Percentiles rank a stretch among this genome's conserved stretches.
Evolutionary conservation across 2,113 vertebrate genomes (phyloP).

Genomic region (Xiphophorus hellerii): DNA sequence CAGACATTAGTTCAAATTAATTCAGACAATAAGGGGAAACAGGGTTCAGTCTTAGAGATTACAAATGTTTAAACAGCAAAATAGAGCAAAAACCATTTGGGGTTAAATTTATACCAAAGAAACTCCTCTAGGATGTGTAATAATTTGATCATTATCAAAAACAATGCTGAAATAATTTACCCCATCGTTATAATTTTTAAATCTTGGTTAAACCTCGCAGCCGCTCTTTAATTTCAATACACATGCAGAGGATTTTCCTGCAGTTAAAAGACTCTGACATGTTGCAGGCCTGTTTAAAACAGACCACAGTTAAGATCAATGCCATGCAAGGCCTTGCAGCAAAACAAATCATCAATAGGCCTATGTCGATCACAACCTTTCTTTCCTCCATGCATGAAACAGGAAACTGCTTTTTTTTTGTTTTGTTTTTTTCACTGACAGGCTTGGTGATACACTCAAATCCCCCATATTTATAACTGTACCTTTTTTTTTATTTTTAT

Average conservation of each 20-base stretch:
- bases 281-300: slow-evolving; percentile 64
- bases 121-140: not conserved
- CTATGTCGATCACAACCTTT: slow-evolving; percentile 71
- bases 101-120: not conserved
- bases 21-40: not conserved
- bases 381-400: slow-evolving; percentile 63
- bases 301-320: slow-evolving; percentile 71
- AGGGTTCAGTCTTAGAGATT: too few relatives aligned
- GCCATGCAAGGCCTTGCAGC: slow-evolving; percentile 73
- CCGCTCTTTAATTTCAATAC: not conserved
- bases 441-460: slow-evolving; percentile 32
- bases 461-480: slow-evolving; percentile 27
- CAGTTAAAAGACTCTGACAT: slow-evolving; percentile 52
- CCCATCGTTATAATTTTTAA: not conserved
- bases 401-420: slow-evolving; percentile 44
- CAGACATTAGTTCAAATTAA: not conserved
- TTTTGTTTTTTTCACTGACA: slow-evolving; percentile 1
- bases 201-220: slow-evolving; percentile 7
- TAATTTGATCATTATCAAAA: too few relatives aligned
- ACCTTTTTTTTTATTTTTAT: not conserved
- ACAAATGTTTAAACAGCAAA: not conserved
- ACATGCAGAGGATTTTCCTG: slow-evolving; percentile 17
- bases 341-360: slow-evolving; percentile 77
- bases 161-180: not conserved
- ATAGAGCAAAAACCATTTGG: not conserved